Conservation (phyloP, 2,888 invertebrate genomes). For the Metacarcinus magister region DNA sequence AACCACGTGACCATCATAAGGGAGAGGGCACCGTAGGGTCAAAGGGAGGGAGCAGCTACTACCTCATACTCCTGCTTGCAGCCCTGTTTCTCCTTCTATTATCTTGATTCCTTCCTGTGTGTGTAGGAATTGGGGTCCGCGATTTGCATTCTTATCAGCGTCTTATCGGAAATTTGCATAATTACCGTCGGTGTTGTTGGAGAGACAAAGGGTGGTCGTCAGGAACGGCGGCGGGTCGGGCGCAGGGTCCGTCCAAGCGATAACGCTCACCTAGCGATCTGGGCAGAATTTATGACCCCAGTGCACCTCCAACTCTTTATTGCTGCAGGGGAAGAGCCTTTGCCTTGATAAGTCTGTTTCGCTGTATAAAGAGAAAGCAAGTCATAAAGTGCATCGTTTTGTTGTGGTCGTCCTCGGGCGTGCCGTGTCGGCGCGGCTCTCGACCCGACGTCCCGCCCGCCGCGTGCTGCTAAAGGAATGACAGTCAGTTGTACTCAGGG, state of each 20-base stretch:
- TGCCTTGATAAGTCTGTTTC: slow-evolving; percentile 51
- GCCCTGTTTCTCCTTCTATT: neutral
- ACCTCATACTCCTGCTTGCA: slow-evolving; percentile 18
- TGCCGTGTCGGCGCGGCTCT: slow-evolving; percentile 2
- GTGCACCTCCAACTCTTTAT: slow-evolving; percentile 32
- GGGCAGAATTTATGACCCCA: slow-evolving; percentile 35
- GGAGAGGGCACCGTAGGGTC: neutral
- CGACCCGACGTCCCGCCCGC: slow-evolving; percentile 26
- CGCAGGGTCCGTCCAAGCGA: slow-evolving; percentile 3
- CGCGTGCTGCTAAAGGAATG: slow-evolving; percentile 7
- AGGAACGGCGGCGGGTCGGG: neutral
- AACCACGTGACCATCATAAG: neutral
- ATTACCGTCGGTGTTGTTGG: slow-evolving; percentile 40
- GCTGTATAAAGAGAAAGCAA: slow-evolving; percentile 10
- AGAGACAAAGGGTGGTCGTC: slow-evolving; percentile 43
- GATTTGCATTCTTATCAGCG: slow-evolving; percentile 49
- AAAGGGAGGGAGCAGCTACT: neutral
- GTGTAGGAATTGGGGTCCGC: slow-evolving; percentile 47
- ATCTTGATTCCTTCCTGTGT: slow-evolving; percentile 30
- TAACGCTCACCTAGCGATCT: slow-evolving; percentile 27
- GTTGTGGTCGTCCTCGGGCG: slow-evolving; percentile 46
- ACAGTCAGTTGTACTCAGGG: neutral
- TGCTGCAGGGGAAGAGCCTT: slow-evolving; percentile 37
- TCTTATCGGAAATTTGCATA: slow-evolving; percentile 44
- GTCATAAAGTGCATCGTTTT: slow-evolving; percentile 16